Evolutionary conservation across 2,113 vertebrate genomes (phyloP).

Genomic region (Hassar affinis): DNA sequence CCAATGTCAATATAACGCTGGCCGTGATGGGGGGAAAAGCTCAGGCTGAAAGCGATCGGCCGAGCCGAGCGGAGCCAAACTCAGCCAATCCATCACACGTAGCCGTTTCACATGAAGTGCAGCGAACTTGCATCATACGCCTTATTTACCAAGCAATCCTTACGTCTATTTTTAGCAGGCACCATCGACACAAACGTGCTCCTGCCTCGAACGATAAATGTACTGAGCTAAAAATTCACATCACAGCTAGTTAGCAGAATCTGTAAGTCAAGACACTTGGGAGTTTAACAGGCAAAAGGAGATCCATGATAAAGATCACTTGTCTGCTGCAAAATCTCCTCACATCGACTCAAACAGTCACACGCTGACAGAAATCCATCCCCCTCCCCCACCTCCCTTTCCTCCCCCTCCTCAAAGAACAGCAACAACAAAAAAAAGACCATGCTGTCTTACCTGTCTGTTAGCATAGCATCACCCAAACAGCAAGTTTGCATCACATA

Average conservation of each 20-base stretch:
- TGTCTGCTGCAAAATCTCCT: background rate
- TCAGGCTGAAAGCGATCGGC: conserved; percentile 23
- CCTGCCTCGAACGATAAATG: background rate
- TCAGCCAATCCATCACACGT: background rate
- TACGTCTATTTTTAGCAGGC: conserved; percentile 13
- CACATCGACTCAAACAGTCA: background rate
- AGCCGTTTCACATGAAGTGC: conserved; percentile 4
- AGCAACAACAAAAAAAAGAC: background rate
- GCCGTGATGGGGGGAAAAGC: conserved; percentile 36
- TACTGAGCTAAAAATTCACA: too few relatives aligned
- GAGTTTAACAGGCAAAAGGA: background rate
- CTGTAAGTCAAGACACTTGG: background rate
- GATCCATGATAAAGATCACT: background rate
- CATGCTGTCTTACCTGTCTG: conserved; percentile 39
- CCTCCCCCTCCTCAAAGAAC: background rate
- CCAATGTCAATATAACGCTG: conserved; percentile 51
- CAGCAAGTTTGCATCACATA: background rate
- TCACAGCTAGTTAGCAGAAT: background rate
- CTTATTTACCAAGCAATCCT: conserved; percentile 12
- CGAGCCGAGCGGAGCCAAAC: background rate
- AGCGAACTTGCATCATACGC: background rate
- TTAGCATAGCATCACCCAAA: conserved; percentile 25
- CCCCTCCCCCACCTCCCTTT: background rate
- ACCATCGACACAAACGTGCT: background rate
- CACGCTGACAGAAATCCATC: background rate